Evolutionary conservation across 2,888 invertebrate species (phyloP).

Genomic region (Noctua comes): DNA sequence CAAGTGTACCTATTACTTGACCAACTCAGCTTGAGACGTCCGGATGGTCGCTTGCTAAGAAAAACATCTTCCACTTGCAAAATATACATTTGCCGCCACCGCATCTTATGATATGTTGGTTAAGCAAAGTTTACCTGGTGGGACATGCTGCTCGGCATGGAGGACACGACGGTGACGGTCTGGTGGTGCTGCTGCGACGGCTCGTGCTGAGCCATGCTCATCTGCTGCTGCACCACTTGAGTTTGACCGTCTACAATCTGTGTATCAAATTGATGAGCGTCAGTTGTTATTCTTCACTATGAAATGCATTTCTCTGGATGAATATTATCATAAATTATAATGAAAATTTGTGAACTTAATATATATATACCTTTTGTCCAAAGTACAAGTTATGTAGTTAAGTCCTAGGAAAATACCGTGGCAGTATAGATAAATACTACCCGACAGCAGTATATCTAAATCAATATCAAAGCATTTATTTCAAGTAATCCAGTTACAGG

Average conservation of each 20-base stretch:
- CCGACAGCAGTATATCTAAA: not conserved
- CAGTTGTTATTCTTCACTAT: not conserved
- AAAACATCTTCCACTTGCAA: not conserved
- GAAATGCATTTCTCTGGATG: not conserved
- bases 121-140: slow-evolving; percentile 80
- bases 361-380: not conserved
- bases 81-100: not conserved
- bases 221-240: slow-evolving; percentile 86
- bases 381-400: not conserved
- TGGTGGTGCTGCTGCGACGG: slow-evolving; percentile 88
- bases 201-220: slow-evolving; percentile 88
- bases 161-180: slow-evolving; percentile 88
- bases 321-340: not conserved
- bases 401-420: not conserved
- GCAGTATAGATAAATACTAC: not conserved
- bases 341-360: not conserved
- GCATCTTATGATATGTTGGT: not conserved
- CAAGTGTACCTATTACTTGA: not conserved
- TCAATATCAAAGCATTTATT: too few relatives aligned
- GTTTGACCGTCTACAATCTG: slow-evolving; percentile 85
- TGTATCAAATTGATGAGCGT: slow-evolving; percentile 18
- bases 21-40: not conserved
- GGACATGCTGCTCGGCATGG: slow-evolving; percentile 87
- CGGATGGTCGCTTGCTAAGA: not conserved
- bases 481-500: too few relatives aligned